Percentiles rank a stretch among this genome's conserved stretches.
phyloP scores from a whole-genome alignment of 2,888 invertebrate species.

The Pyrocoelia pectoralis region DNA sequence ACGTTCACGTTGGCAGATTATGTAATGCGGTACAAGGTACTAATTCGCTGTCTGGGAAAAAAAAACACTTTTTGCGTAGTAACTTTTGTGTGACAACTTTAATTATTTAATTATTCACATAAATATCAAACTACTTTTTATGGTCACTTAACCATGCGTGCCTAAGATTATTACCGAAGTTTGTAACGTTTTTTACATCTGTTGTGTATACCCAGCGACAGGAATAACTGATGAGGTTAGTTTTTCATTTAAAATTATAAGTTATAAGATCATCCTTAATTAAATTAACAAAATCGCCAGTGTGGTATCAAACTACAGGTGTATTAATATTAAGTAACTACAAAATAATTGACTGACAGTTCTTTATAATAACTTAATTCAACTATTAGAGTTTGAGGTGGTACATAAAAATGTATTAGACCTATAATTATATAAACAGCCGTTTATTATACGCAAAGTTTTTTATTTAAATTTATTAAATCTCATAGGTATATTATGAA shows the following conservation, averaged over 20 bases:
- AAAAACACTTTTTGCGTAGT: too few species aligned
- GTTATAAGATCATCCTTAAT: conserved; percentile 13
- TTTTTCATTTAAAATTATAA: conserved; percentile 17
- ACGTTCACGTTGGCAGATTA: too few species aligned
- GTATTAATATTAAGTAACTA: conserved; percentile 10
- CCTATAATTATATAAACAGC: conserved; percentile 22
- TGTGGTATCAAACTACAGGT: too few species aligned
- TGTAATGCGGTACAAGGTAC: too few species aligned
- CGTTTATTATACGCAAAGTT: conserved; percentile 13
- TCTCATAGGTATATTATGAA: conserved; percentile 8
- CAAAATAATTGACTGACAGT: conserved; percentile 23
- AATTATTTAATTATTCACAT: conserved; percentile 17
- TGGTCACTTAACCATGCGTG: conserved; percentile 7
- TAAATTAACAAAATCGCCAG: conserved; percentile 16
- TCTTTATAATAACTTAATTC: conserved; percentile 21
- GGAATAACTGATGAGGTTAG: conserved; percentile 11
- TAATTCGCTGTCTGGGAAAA: too few species aligned
- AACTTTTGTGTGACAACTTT: background rate
- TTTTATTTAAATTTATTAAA: too few species aligned
- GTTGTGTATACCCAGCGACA: conserved; percentile 8
- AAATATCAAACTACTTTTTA: too few species aligned
- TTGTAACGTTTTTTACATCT: conserved; percentile 24
- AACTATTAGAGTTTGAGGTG: conserved; percentile 18
- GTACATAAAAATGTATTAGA: conserved; percentile 2
- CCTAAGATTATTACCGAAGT: conserved; percentile 15